A percentile compares a stretch with the other conserved stretches of the same genome.
These are phyloP conservation scores for Charadrius vociferus DNA, from an alignment of 2,113 vertebrate species.

Conservation along the genomic window DNA sequence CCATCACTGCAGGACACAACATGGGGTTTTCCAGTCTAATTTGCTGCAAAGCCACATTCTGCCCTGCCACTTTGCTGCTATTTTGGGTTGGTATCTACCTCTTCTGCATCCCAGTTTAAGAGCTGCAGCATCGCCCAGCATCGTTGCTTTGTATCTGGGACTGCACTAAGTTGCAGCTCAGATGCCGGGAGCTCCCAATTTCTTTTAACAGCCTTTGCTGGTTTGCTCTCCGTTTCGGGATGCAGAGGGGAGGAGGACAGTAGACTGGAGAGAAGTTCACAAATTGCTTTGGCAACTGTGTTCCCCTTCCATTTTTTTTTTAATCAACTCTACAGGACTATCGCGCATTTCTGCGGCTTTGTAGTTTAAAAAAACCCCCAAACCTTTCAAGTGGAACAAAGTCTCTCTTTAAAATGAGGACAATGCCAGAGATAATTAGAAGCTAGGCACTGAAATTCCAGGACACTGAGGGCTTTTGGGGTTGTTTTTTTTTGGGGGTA, in stretches of 20 bases:
- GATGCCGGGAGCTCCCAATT: not conserved
- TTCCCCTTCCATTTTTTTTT: not conserved
- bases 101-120: not conserved
- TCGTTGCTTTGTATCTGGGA: not conserved
- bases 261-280: not conserved
- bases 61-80: not conserved
- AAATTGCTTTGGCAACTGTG: not conserved
- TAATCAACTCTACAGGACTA: not conserved
- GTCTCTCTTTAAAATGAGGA: not conserved
- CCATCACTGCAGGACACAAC: not conserved
- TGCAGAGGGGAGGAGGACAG: not conserved
- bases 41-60: not conserved
- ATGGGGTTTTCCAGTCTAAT: not conserved
- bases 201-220: not conserved
- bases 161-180: not conserved
- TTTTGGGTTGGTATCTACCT: not conserved
- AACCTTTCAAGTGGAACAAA: not conserved
- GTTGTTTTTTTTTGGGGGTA: fast-evolving
- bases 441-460: not conserved
- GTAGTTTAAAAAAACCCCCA: not conserved
- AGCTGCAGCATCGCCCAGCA: not conserved
- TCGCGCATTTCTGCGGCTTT: not conserved
- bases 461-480: not conserved
- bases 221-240: fast-evolving
- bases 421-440: not conserved